These are phyloP conservation scores for Yoshiicerus persimilis DNA, from an alignment of 1,140 invertebrate species.

Conservation along the genomic window DNA sequence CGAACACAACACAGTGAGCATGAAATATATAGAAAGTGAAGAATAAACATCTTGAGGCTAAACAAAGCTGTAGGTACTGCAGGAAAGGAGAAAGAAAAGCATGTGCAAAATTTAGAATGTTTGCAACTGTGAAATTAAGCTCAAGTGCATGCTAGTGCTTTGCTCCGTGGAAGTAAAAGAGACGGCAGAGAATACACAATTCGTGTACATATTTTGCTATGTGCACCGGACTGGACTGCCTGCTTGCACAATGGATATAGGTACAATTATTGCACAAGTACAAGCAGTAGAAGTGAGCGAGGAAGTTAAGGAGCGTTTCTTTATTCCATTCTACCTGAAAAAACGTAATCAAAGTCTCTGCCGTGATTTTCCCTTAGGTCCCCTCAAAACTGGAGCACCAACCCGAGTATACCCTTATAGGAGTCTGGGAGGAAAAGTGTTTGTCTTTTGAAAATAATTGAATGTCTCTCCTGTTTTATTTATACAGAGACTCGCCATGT, in stretches of 20 bases:
- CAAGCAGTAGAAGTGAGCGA: too few relatives aligned
- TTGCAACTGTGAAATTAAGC: constrained; percentile 16
- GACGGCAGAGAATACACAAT: neutral
- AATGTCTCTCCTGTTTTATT: constrained; percentile 5
- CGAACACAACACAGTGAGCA: too few relatives aligned
- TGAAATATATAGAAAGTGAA: neutral
- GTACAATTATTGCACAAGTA: neutral
- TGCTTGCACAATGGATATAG: neutral
- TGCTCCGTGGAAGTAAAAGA: neutral
- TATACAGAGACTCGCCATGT: neutral
- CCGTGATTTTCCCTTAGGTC: neutral
- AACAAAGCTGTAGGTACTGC: neutral
- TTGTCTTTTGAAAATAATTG: constrained; percentile 21
- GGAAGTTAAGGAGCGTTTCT: neutral
- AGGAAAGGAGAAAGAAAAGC: neutral
- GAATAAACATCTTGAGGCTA: neutral
- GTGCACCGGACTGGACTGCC: neutral
- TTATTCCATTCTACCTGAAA: neutral
- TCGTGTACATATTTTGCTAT: neutral
- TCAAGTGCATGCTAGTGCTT: neutral
- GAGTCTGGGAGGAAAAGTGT: neutral
- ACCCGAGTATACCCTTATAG: neutral
- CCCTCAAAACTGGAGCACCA: neutral
- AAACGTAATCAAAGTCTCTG: constrained; percentile 4
- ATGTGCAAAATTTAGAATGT: constrained; percentile 21